Base-by-base conservation (phyloP, 2,888 invertebrate species). In the Falcaria lacertinaria region DNA sequence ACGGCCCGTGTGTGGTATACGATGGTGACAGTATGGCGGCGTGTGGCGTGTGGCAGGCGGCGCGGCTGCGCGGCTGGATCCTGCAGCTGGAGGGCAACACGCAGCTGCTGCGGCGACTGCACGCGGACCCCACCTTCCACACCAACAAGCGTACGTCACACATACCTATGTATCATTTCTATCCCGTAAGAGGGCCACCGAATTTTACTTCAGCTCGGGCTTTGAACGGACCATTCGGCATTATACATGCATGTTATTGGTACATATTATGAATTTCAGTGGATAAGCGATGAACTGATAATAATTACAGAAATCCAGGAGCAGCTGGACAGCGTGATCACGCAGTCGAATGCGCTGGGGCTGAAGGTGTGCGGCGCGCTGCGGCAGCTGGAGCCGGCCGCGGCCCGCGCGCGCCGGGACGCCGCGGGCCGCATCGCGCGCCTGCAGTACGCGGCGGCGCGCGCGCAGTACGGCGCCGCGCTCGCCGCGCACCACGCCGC, bases 311-410 rank as follows among this genome's bases (percentile, higher is more conserved):
- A 89, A 42, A 76, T 92, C 64, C 92, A 92, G 74, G 87, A 90
- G 50, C 92, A 92, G 69, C 69, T 93, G 70, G 93, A 93, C 52
- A 77, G 78, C 22, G 81, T 90, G 52, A 91, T 90, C 56, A 87
- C 88, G 51, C 80, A 83, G 34, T 89, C 91, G 48, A 85, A 90
- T 60, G 89, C 82, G 41, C 76, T 85, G 2, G 91, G 91, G 5
- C 74, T 86, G 47, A 86, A 88, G 66, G 75, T 91, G 50, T 84
- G 90, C 63, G 88, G 80, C 40, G 91, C 90, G 60, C 80, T 93
- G 64, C 89, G 90, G 55, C 90, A 79, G 70, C 70, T 90, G 52
- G 81, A 83, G 61, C 71, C 41, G 60, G 48, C 33, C 48, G 62
- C 45, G 48, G 32, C 67, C 84, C 57, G 70, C 71, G 65, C 84